Conservation (phyloP, 2,888 invertebrate genomes). For the Neelides folsomi region DNA sequence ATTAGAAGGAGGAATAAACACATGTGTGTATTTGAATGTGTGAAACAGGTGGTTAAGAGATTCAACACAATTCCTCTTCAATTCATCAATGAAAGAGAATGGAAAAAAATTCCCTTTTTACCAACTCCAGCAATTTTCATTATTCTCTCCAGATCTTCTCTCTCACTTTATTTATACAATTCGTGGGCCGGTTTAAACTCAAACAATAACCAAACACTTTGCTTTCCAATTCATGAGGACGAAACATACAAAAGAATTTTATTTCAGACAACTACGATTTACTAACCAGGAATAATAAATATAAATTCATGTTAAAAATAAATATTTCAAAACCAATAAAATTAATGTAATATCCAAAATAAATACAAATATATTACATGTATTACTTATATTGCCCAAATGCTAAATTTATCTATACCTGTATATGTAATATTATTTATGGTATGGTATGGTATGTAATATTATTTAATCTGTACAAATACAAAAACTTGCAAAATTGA, state of each 20-base stretch:
- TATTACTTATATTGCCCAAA: no score
- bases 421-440: no score
- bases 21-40: slow-evolving; percentile 2
- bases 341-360: not conserved
- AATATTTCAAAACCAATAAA: no score
- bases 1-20: not conserved
- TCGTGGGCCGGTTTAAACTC: not conserved
- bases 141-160: not conserved
- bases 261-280: no score
- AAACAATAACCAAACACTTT: no score
- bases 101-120: not conserved
- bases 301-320: no score
- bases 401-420: no score
- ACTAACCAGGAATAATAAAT: no score
- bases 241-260: no score
- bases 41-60: slow-evolving; percentile 7
- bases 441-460: not conserved
- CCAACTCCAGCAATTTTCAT: not conserved
- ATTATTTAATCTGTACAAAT: not conserved
- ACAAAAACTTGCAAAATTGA: not conserved
- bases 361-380: not conserved
- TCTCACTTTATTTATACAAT: not conserved
- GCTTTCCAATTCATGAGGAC: no score
- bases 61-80: slow-evolving; percentile 1
- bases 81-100: not conserved